phyloP scores from a whole-genome alignment of 30 jellyfish, hydroid and myxozoan genomes.

The Aurelia aurita region DNA sequence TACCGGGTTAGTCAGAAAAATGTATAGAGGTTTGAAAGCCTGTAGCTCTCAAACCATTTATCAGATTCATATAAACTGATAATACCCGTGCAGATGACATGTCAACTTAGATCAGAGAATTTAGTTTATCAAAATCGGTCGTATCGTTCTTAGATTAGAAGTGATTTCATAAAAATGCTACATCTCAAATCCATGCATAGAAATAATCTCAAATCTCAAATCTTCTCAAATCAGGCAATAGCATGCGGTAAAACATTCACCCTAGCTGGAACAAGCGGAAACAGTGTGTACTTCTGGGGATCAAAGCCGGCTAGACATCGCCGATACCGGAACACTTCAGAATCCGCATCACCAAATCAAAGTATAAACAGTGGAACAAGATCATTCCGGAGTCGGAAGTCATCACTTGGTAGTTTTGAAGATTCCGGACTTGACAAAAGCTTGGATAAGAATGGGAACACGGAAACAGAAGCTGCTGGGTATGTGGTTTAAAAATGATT shows the following conservation, averaged over 20 bases:
- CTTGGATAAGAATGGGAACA: constrained; percentile 49
- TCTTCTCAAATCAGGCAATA: constrained; percentile 44
- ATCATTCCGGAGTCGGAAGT: constrained; percentile 47
- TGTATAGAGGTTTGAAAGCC: no score
- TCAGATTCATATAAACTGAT: no score
- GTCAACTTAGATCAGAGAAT: no score
- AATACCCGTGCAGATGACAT: no score
- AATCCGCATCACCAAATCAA: constrained; percentile 59
- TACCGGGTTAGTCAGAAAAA: no score
- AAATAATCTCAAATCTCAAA: no score
- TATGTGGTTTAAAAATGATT: not conserved
- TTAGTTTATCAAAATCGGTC: no score
- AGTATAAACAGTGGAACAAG: constrained; percentile 64
- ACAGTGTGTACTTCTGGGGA: constrained; percentile 91
- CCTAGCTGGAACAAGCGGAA: constrained; percentile 80
- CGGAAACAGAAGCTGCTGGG: constrained; percentile 35
- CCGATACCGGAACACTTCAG: constrained; percentile 64
- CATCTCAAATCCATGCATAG: no score
- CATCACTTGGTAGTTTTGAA: constrained; percentile 63
- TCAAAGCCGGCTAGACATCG: constrained; percentile 70
- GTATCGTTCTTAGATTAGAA: no score
- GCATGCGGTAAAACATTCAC: constrained; percentile 81
- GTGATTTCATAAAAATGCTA: no score
- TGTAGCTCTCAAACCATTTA: no score
- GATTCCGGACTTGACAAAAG: constrained; percentile 59